Base-by-base conservation (phyloP, 2,113 vertebrate species). In the Indicator indicator region DNA sequence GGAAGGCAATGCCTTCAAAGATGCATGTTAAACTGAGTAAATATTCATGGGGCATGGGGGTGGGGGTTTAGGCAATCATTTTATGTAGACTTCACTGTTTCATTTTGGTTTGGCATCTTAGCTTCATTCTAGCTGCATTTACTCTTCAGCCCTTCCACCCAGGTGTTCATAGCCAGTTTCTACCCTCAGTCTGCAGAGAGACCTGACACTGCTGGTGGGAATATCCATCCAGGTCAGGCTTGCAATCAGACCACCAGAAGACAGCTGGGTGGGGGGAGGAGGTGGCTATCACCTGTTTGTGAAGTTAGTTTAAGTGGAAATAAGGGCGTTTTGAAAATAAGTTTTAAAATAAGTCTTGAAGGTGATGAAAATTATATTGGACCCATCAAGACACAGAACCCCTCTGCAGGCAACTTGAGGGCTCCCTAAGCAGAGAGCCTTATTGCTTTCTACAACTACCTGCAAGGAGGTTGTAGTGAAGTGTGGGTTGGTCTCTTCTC, bases 361-460 rank as follows among this genome's bases (percentile, higher is more conserved):
- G 70, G 14, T 40, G 4, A 21, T 33, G 46, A 42, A 81, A 78
- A 71, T 70, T 16, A 6, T 27, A 7, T 75, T 50, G 32, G 40
- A 38, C 67, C 12, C 42, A 23, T 18, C 28, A 42, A 75, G 59
- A 48, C 33, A 7, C 0, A 0, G 58, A 46, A 4, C 30, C 9
- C 2, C 3, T 55, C 67, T 60, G 44, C 15, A 55, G 54, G 42
- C 75, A 86, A 16, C 13, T 59, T 4, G 0, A n/a, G 42, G 14
- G 44, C 32, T 65, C 24, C 10, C 26, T n/a, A 16, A 7, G 28
- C 1, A 2, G 50, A 52, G 50, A 52, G 50, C 21, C 50, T 52
- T 24, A 52, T 12, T 52, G 23, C 50, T 52, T 24, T 24, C 50
- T 24, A 52, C 23, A 52, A 52, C 18, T 52, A 52, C 50, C 23